Base-by-base conservation (phyloP, 2,113 vertebrate genomes). In the Pholis gunnellus region DNA sequence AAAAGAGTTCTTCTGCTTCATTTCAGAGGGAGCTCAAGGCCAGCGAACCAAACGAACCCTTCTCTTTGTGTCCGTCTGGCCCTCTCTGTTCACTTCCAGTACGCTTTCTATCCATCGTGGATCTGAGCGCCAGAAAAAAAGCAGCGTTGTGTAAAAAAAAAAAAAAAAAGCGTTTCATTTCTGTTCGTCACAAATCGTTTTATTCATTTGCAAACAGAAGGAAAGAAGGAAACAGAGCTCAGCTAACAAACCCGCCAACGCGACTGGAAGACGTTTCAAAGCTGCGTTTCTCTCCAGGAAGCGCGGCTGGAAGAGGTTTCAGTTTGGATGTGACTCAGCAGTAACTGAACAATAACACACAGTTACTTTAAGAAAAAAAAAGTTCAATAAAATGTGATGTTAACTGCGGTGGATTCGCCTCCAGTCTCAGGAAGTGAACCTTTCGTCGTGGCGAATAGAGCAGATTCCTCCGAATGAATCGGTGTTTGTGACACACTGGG, bases 1-100 rank as follows among this genome's bases (percentile, higher is more conserved):
- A 44, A 44, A 38, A 1, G 64, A 73, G 60, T 65, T 82, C 69
- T 79, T 71, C 75, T 79, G 75, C 75, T 78, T 86, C 42, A 15
- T 44, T 66, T 82, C 75, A 79, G 59, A 83, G 46, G 22, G 34
- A 11, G 72, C 38, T 69, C 18, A 73, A 75, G 29, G 38, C 38
- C 79, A 74, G 17, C 46, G 75, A 74, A 77, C 56, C 79, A 64
- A n/a, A 68, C 54, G 5, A 61, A 72, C 14, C 2, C 5, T 18
- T 46, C 2, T 38, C 46, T 31, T 63, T n/a, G 27, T 56, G 18
- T 42, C 13, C 44, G 22, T 54, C 38, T 36, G 72, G 31, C 20
- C 13, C 29, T 15, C 64, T 67, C 50, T 25, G 40, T 34, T 68
- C 15, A n/a, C 50, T 42, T 69, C 72, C 61, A 66, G 69, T 20